A percentile compares a stretch with the other conserved stretches of the same genome.
These are phyloP conservation scores for Kryphioiulus occultus DNA, from an alignment of 2,888 invertebrate genomes.

Conservation along the genomic window DNA sequence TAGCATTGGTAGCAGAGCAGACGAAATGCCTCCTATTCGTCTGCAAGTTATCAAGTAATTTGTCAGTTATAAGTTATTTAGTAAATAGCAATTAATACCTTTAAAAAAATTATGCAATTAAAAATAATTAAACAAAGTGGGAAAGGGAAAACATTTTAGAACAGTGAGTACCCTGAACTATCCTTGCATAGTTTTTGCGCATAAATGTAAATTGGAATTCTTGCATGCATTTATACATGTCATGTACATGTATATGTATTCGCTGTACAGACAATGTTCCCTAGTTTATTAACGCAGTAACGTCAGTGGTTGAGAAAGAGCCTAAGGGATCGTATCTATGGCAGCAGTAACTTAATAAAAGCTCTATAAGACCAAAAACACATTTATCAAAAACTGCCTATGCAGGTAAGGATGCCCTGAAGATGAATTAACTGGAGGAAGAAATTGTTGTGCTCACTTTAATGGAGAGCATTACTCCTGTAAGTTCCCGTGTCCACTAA, in stretches of 20 bases:
- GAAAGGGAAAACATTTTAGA: too few relatives aligned
- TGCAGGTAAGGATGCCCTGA: neutral
- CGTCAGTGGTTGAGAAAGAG: neutral
- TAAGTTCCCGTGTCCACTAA: neutral
- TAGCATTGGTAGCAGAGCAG: too few relatives aligned
- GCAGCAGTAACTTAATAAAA: neutral
- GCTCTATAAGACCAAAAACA: neutral
- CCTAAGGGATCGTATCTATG: neutral
- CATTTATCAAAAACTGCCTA: neutral
- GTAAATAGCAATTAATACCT: too few relatives aligned
- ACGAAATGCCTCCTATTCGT: too few relatives aligned
- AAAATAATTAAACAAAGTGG: too few relatives aligned
- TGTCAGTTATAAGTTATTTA: too few relatives aligned
- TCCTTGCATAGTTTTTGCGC: too few relatives aligned
- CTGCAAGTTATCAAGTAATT: too few relatives aligned
- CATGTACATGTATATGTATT: neutral
- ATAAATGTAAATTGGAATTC: too few relatives aligned
- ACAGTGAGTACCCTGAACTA: too few relatives aligned
- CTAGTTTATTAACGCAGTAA: neutral
- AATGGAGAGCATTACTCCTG: neutral
- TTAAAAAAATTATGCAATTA: too few relatives aligned
- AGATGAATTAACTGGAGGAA: neutral
- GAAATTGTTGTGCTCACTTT: neutral
- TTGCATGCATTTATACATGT: too few relatives aligned
- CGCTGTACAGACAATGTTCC: neutral